Base-by-base conservation (phyloP, 2,888 invertebrate genomes). In the Nemotelus pantherinus region DNA sequence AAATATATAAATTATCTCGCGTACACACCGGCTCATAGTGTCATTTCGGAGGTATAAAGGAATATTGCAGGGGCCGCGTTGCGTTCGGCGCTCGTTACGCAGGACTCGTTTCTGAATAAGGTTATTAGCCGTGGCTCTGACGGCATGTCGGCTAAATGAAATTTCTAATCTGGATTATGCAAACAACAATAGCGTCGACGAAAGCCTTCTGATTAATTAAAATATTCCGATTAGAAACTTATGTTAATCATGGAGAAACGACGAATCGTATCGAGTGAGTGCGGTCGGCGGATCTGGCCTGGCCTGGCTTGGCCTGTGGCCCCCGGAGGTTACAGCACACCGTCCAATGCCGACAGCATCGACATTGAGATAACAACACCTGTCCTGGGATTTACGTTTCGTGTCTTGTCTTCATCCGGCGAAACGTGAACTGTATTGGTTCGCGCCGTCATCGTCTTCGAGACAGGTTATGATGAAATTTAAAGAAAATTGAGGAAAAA, bases 171-270 rank as follows among this genome's bases (percentile, higher is more conserved):
- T 43, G 70, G 70, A 70, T 70, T 70, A 70, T 70, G 55, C 70
- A 70, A 53, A 70, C 70, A 70, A 70, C 70, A 70, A 70, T 55
- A 70, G 70, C 53, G 53, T 70, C 70, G 60, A 25, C 67, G 25
- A 74, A 71, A 74, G 58, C 57, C 58, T 57, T 60, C 60, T 60
- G 72, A 72, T 72, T 72, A 58, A 74, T 74, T 74, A 74, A 74
- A 60, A 74, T 74, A 74, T 74, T 74, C 74, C 74, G 63, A 74
- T 74, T 74, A 74, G 50, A 47, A 60, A 63, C 60, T 58, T 74
- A 74, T 74, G 74, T 60, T 60, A 74, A 74, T 74, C 74, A 74
- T 47, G 58, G 48, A 60, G 9, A 45, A 45, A 44, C 47, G 48
- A 48, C 25, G 25, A 60, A 74, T 48, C 41, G 50, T 63, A 60